Evolutionary conservation across 2,797 vertebrate genomes (phyloP).

Genomic region (Avahi laniger): DNA sequence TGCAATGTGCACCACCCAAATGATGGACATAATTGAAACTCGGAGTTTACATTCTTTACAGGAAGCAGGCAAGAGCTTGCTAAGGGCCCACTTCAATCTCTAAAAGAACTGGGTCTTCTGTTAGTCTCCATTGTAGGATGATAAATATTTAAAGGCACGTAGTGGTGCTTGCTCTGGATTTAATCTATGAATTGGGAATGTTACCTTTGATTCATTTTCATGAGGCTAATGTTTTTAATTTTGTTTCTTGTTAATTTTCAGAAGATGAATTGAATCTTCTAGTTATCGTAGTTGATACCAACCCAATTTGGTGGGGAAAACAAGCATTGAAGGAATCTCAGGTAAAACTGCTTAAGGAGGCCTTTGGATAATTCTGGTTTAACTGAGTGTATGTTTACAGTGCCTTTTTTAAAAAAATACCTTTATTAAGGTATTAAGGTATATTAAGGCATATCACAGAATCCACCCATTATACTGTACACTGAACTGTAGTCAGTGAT

Average conservation of each 20-base stretch:
- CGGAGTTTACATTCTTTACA: too few relatives aligned
- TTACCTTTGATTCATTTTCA: not conserved
- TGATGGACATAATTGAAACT: too few relatives aligned
- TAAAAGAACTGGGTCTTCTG: not conserved
- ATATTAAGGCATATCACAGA: not conserved
- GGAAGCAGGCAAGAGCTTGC: not conserved
- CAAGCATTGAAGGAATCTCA: conserved; percentile 90
- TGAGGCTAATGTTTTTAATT: not conserved
- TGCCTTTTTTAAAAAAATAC: not conserved
- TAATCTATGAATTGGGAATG: not conserved
- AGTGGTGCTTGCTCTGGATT: not conserved
- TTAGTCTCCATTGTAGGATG: not conserved
- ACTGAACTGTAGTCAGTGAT: not conserved
- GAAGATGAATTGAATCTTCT: conserved; percentile 95
- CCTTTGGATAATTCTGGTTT: not conserved
- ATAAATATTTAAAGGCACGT: not conserved
- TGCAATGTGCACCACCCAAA: too few relatives aligned
- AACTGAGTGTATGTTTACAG: not conserved
- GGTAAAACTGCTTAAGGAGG: conserved; percentile 82
- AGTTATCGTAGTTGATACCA: conserved; percentile 93
- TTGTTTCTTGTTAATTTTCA: conserved; percentile 75
- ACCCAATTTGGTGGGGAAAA: conserved; percentile 99
- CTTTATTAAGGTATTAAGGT: not conserved
- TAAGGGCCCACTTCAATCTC: not conserved
- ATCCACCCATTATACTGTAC: not conserved